phyloP scores from a whole-genome alignment of 35 echinoderm and acorn worm species.

The Diadema setosum region DNA sequence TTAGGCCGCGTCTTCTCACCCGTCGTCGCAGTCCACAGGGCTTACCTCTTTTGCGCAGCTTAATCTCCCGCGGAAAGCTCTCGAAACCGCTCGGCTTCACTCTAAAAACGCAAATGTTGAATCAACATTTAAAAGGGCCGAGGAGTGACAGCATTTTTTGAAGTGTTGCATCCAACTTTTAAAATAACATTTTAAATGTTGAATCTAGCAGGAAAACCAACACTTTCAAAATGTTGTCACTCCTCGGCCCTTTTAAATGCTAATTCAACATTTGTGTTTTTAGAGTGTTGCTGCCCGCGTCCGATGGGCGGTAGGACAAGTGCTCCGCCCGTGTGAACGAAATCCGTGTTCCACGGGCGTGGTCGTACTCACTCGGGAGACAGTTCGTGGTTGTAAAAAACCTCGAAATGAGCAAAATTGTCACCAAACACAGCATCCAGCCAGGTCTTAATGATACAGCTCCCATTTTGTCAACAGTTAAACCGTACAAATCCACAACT shows the following conservation, averaged over 20 bases:
- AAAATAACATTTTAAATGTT: too few species aligned
- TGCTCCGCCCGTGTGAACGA: background rate
- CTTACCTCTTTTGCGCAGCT: constrained; percentile 4
- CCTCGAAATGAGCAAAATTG: background rate
- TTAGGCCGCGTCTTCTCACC: background rate
- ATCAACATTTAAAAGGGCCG: too few species aligned
- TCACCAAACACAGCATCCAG: background rate
- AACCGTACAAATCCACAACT: background rate
- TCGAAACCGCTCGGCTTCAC: background rate
- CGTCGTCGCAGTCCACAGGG: background rate
- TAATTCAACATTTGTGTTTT: too few species aligned
- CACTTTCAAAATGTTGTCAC: too few species aligned
- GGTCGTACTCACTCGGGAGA: too few species aligned
- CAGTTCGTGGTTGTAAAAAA: background rate
- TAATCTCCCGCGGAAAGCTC: constrained; percentile 1
- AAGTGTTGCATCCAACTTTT: too few species aligned
- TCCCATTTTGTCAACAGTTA: background rate
- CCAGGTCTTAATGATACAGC: background rate
- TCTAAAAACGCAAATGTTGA: too few species aligned
- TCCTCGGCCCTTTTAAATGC: too few species aligned
- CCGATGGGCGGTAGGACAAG: background rate
- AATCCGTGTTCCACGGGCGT: too few species aligned
- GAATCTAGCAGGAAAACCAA: too few species aligned
- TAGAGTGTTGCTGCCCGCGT: background rate
- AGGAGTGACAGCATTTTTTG: too few species aligned